These are phyloP conservation scores for Brachyalestes nurse DNA, from an alignment of 2,797 vertebrate species.

Conservation along the genomic window DNA sequence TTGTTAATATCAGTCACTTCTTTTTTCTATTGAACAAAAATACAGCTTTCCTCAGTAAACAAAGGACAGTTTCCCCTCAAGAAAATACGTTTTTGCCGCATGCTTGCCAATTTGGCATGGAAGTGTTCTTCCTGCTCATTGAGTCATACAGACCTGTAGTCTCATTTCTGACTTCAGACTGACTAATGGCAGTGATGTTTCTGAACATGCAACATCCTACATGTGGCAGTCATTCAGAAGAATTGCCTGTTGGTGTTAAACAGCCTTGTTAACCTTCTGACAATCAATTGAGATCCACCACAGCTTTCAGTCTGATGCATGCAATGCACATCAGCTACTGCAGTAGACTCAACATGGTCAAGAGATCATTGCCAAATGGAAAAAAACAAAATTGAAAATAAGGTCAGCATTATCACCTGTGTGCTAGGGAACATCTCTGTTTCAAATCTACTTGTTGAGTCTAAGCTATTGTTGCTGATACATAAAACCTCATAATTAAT, in stretches of 20 bases:
- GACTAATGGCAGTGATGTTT: neutral
- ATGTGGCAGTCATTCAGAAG: neutral
- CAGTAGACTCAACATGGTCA: neutral
- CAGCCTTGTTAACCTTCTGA: neutral
- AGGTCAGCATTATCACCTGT: too few relatives aligned
- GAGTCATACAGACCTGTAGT: constrained; percentile 1
- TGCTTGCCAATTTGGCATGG: neutral
- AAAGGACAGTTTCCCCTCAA: neutral
- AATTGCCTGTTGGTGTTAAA: neutral
- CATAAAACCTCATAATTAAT: neutral
- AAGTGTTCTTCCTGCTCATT: neutral
- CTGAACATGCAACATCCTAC: neutral
- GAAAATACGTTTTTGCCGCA: neutral
- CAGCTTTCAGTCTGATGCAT: neutral
- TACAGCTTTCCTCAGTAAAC: neutral
- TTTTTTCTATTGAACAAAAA: constrained; percentile 4
- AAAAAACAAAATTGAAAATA: too few relatives aligned
- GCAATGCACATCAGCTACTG: neutral
- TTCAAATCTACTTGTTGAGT: neutral
- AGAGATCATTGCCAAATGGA: neutral
- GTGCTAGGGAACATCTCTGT: neutral
- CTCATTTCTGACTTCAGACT: constrained; percentile 10
- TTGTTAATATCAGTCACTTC: neutral
- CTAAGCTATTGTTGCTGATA: neutral
- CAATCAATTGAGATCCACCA: neutral